Percentiles rank a stretch among this genome's conserved stretches.
phyloP scores from a whole-genome alignment of 1,140 invertebrate genomes.

The Diorhabda carinulata region DNA sequence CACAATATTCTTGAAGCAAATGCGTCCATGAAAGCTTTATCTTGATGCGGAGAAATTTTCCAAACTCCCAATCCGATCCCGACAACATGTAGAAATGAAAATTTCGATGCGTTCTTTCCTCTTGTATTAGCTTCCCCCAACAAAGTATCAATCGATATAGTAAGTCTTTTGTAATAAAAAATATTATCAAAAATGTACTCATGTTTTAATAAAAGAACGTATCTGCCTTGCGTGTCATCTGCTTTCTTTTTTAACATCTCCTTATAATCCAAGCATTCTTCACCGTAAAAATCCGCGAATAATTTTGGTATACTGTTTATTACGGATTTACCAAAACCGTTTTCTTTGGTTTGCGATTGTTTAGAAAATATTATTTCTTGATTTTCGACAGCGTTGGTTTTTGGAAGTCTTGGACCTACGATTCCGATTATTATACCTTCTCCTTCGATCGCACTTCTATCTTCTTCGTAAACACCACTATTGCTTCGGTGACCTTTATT shows the following conservation, averaged over 20 bases:
- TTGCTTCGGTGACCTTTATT: slow-evolving; percentile 37
- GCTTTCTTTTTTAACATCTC: slow-evolving; percentile 17
- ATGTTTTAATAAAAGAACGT: slow-evolving; percentile 17
- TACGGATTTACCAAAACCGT: slow-evolving; percentile 47
- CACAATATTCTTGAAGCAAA: slow-evolving; percentile 48
- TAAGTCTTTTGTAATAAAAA: slow-evolving; percentile 38
- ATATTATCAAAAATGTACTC: slow-evolving; percentile 38
- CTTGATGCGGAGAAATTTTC: slow-evolving; percentile 50
- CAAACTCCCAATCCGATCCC: slow-evolving; percentile 53
- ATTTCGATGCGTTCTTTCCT: slow-evolving; percentile 32
- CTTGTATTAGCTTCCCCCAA: slow-evolving; percentile 42
- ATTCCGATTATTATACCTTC: slow-evolving; percentile 43
- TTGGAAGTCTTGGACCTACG: slow-evolving; percentile 49
- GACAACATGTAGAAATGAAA: slow-evolving; percentile 45
- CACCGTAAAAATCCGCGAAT: slow-evolving; percentile 38
- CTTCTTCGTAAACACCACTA: slow-evolving; percentile 19
- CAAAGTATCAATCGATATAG: slow-evolving; percentile 40
- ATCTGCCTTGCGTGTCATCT: slow-evolving; percentile 13
- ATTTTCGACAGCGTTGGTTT: slow-evolving; percentile 49
- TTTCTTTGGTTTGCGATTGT: slow-evolving; percentile 47
- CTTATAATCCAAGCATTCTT: slow-evolving; percentile 28
- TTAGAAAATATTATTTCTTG: slow-evolving; percentile 50
- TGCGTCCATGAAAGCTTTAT: slow-evolving; percentile 49
- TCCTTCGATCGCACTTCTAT: slow-evolving; percentile 29
- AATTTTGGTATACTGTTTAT: slow-evolving; percentile 45